These are phyloP conservation scores for Apaloderma vittatum DNA, from an alignment of 2,113 vertebrate species.

Conservation along the genomic window DNA sequence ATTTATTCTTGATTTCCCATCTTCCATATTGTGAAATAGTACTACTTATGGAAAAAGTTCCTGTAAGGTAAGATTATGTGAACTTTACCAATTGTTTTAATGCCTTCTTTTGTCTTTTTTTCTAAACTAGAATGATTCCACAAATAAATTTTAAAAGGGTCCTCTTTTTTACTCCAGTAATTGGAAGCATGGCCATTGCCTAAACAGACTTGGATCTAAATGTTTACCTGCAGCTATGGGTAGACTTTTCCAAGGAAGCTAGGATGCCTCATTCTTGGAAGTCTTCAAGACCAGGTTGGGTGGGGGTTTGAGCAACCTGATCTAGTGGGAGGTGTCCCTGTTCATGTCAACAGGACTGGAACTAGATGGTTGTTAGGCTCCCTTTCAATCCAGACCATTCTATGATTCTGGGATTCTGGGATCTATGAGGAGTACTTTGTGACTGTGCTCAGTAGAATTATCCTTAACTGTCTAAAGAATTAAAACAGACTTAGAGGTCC, in stretches of 20 bases:
- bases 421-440: rapidly evolving
- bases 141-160: not conserved
- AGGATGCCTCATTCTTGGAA: no score
- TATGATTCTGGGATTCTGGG: no score
- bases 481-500: not conserved
- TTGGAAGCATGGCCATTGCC: not conserved
- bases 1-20: not conserved
- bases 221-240: not conserved
- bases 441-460: not conserved
- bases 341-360: no score
- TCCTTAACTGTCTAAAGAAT: not conserved
- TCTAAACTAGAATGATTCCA: not conserved
- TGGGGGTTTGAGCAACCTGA: no score
- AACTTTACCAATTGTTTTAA: not conserved
- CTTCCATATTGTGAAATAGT: not conserved
- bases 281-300: no score
- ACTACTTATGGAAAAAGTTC: not conserved
- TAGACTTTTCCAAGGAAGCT: not conserved
- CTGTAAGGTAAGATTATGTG: not conserved
- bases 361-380: no score
- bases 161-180: not conserved
- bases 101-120: not conserved
- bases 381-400: no score
- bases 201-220: not conserved
- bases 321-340: no score